Conservation (phyloP, 2,888 invertebrate genomes). For the Camponotus fellah region DNA sequence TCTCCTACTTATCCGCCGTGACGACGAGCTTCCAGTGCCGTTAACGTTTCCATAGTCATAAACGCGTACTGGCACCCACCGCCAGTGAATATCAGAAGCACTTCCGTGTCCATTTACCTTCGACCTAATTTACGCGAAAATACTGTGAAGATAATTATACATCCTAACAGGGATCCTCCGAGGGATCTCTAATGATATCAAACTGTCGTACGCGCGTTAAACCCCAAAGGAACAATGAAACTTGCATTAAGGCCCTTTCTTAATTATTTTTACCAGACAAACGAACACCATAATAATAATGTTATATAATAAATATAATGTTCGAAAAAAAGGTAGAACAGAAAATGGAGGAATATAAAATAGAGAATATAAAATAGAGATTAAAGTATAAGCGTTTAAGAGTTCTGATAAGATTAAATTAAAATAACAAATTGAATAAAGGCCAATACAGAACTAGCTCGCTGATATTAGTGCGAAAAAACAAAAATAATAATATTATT, state of each 20-base stretch:
- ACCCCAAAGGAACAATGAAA: not conserved
- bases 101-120: slow-evolving; percentile 13
- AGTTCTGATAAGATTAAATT: too few species aligned
- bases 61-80: slow-evolving; percentile 21
- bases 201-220: slow-evolving; percentile 8
- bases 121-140: slow-evolving; percentile 39
- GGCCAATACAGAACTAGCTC: too few species aligned
- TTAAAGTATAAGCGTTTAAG: too few species aligned
- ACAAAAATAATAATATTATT: too few species aligned
- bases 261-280: not conserved
- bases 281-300: too few species aligned
- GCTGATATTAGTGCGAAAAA: too few species aligned
- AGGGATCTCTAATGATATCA: not conserved
- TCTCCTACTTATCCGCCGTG: slow-evolving; percentile 18
- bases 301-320: slow-evolving; percentile 26
- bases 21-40: slow-evolving; percentile 21
- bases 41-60: slow-evolving; percentile 46
- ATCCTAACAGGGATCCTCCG: slow-evolving; percentile 4
- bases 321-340: not conserved
- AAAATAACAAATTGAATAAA: too few species aligned
- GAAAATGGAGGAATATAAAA: not conserved
- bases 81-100: slow-evolving; percentile 35
- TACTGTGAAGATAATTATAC: slow-evolving; percentile 26
- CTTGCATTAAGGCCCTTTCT: not conserved
- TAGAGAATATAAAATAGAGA: not conserved